Evolutionary conservation across 2,113 vertebrate species (phyloP).

Genomic region (Callopanchax toddi): DNA sequence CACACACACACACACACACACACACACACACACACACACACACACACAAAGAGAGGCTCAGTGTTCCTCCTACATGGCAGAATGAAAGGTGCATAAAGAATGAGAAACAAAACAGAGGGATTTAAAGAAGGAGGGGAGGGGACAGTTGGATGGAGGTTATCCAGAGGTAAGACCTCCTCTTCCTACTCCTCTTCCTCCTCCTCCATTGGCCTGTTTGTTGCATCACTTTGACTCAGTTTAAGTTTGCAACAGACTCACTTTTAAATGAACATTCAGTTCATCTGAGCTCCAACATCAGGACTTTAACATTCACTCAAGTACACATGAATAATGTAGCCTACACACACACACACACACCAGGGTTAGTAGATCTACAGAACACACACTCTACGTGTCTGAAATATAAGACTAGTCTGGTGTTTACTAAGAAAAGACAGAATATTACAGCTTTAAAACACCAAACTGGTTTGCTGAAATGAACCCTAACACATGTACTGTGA

Average conservation of each 20-base stretch:
- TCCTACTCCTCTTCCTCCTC: not conserved
- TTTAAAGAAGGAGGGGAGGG: conserved; percentile 26
- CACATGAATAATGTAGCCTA: not conserved
- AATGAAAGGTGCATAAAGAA: conserved; percentile 37
- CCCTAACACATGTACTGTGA: too few relatives aligned
- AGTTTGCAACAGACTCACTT: not conserved
- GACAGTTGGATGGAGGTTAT: conserved; percentile 52
- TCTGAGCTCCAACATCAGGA: not conserved
- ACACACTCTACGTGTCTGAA: too few relatives aligned
- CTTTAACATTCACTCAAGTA: not conserved
- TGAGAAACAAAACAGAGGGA: conserved; percentile 10
- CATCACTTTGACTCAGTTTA: conserved; percentile 3
- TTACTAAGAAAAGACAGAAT: too few relatives aligned
- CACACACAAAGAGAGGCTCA: conserved; percentile 41
- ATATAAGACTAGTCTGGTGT: too few relatives aligned
- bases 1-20: too few relatives aligned
- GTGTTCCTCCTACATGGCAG: conserved; percentile 51
- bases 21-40: conserved; percentile 4
- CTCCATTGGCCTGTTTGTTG: not conserved
- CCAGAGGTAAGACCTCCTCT: conserved; percentile 46
- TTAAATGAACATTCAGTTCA: conserved; percentile 18
- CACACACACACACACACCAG: not conserved
- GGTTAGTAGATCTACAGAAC: too few relatives aligned
- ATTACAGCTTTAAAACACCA: too few relatives aligned
- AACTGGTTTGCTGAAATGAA: too few relatives aligned